Conservation (phyloP, 2,113 vertebrate genomes). For the Caloenas nicobarica region DNA sequence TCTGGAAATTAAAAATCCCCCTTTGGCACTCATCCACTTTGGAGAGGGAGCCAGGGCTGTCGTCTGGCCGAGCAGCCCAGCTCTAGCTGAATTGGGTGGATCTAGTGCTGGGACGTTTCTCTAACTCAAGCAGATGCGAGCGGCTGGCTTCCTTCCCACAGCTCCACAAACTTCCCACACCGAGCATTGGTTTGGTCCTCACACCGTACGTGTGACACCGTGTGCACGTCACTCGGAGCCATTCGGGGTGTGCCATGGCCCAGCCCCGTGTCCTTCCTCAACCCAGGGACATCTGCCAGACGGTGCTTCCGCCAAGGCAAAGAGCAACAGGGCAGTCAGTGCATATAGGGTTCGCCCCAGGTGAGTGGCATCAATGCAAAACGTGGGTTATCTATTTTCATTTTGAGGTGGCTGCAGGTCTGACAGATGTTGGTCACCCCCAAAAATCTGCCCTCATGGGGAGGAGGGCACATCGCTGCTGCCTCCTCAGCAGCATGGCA, state of each 20-base stretch:
- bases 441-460: neutral
- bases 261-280: neutral
- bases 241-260: fast-evolving
- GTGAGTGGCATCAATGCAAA: neutral
- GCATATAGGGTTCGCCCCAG: fast-evolving
- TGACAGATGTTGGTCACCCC: neutral
- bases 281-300: fast-evolving
- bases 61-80: constrained; percentile 54
- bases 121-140: neutral
- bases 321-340: fast-evolving
- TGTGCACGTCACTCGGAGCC: fast-evolving
- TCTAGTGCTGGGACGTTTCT: constrained; percentile 11
- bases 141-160: neutral
- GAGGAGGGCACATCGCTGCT: neutral
- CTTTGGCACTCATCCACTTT: constrained; percentile 54
- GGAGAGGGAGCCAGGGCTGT: constrained; percentile 66
- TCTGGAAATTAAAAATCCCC: constrained; percentile 76
- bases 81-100: constrained; percentile 19
- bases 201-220: fast-evolving
- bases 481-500: neutral
- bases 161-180: neutral
- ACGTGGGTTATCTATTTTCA: neutral
- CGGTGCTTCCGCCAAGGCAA: neutral
- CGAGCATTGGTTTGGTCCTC: neutral
- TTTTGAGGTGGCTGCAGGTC: neutral